phyloP scores from a whole-genome alignment of 2,797 vertebrate genomes.

The Myotis planiceps region DNA sequence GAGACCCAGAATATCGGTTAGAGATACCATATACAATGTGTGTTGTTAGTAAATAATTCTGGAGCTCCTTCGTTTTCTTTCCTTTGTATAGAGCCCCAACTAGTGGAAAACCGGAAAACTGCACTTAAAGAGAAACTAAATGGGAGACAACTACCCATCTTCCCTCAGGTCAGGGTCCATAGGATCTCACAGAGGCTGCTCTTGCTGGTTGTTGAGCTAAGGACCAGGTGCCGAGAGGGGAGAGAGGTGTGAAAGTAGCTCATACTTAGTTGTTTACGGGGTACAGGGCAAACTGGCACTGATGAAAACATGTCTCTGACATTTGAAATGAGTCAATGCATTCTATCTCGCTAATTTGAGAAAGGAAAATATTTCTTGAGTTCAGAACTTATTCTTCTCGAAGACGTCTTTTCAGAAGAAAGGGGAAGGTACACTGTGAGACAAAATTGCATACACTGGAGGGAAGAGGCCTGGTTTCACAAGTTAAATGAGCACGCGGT shows the following conservation, averaged over 20 bases:
- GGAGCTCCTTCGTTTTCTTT: slow-evolving; percentile 50
- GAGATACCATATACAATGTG: too few relatives aligned
- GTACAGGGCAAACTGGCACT: not conserved
- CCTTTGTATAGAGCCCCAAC: slow-evolving; percentile 84
- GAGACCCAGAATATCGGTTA: not conserved
- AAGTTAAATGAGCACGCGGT: slow-evolving; percentile 23
- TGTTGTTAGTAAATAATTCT: slow-evolving; percentile 1
- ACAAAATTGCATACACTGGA: not conserved
- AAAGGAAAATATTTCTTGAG: slow-evolving; percentile 61
- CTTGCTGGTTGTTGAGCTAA: not conserved
- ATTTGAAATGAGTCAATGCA: slow-evolving; percentile 63
- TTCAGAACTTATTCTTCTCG: slow-evolving; percentile 52
- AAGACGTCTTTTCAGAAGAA: slow-evolving; percentile 47
- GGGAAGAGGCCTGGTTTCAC: slow-evolving; percentile 5
- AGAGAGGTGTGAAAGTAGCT: not conserved
- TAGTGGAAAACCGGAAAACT: slow-evolving; percentile 75
- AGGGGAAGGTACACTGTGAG: not conserved
- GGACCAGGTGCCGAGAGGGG: not conserved
- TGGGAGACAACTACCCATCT: not conserved
- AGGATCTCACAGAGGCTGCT: not conserved
- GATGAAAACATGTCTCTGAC: not conserved
- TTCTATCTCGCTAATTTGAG: slow-evolving; percentile 21
- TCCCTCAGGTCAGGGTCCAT: not conserved
- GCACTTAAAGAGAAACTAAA: slow-evolving; percentile 40
- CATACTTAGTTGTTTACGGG: not conserved